Evolutionary conservation across 2,888 invertebrate species (phyloP).

Genomic region (Sphaerophoria taeniata): DNA sequence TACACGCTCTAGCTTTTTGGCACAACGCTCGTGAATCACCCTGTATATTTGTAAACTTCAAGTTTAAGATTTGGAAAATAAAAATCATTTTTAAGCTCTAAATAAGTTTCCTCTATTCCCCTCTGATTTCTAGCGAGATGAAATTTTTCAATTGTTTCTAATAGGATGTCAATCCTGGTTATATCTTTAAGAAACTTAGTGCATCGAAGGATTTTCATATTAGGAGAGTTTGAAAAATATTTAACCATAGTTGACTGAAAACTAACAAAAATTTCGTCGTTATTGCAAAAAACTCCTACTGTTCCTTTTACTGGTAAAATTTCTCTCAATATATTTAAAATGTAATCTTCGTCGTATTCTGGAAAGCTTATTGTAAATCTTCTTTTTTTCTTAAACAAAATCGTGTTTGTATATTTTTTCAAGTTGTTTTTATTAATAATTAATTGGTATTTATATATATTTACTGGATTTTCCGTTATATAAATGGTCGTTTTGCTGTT

Average conservation of each 20-base stretch:
- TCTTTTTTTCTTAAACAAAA: constrained; percentile 26
- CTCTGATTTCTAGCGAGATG: constrained; percentile 17
- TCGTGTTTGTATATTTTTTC: constrained; percentile 1
- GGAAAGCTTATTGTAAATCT: constrained; percentile 6
- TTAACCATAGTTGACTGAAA: constrained; percentile 20
- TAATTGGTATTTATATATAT: constrained; percentile 28
- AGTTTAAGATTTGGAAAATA: constrained; percentile 12
- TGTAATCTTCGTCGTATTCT: constrained; percentile 18
- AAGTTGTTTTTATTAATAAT: neutral
- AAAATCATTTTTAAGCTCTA: neutral
- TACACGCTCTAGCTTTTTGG: too few species aligned
- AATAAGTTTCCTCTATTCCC: constrained; percentile 17
- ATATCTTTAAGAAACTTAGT: constrained; percentile 16
- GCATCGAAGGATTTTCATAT: constrained; percentile 22
- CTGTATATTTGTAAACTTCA: constrained; percentile 17
- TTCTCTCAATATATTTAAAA: constrained; percentile 14
- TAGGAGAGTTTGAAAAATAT: constrained; percentile 26
- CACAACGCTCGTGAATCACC: too few species aligned
- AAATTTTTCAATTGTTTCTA: neutral
- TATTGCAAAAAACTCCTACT: constrained; percentile 16
- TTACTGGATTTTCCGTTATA: constrained; percentile 35
- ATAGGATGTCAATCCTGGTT: neutral
- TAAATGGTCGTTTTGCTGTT: constrained; percentile 50
- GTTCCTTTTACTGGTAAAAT: constrained; percentile 36
- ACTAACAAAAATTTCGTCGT: constrained; percentile 10